Conservation (phyloP, 2,797 vertebrate species). For the Diplodus sargus region DNA sequence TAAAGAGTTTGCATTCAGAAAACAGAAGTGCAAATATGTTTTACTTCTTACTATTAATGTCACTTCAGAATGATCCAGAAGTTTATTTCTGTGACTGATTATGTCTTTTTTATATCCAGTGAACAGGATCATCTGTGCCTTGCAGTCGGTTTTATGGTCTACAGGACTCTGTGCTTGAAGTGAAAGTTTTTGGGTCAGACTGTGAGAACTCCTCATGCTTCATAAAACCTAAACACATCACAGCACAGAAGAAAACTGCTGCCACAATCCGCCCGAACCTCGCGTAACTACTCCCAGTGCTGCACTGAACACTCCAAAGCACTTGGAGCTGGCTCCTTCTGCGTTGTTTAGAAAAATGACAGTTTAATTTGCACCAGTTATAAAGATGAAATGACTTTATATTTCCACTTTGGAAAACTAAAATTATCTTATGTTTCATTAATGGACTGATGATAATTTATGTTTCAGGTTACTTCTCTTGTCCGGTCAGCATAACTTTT, state of each 20-base stretch:
- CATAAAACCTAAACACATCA: slow-evolving; percentile 13
- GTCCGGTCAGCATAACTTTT: too few relatives aligned
- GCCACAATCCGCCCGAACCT: slow-evolving; percentile 29
- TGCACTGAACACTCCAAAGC: slow-evolving; percentile 11
- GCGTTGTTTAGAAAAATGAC: slow-evolving; percentile 24
- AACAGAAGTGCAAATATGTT: slow-evolving; percentile 5
- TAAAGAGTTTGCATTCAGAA: neutral
- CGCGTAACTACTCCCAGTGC: slow-evolving; percentile 1
- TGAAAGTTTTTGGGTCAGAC: slow-evolving; percentile 7
- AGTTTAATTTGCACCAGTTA: slow-evolving; percentile 19
- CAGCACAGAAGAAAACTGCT: neutral
- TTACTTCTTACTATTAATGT: neutral
- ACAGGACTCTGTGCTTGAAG: neutral
- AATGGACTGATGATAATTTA: neutral
- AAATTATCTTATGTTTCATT: neutral
- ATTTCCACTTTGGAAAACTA: neutral
- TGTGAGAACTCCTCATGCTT: slow-evolving; percentile 19
- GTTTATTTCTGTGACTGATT: neutral
- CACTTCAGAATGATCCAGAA: neutral
- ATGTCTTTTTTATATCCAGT: too few relatives aligned
- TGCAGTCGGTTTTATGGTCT: slow-evolving; percentile 37
- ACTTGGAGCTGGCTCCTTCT: neutral
- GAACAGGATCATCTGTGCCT: slow-evolving; percentile 34
- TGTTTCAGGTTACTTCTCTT: neutral
- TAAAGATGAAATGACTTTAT: slow-evolving; percentile 22